Evolutionary conservation across 2,797 vertebrate species (phyloP).

Genomic region (Xyrichtys novacula): DNA sequence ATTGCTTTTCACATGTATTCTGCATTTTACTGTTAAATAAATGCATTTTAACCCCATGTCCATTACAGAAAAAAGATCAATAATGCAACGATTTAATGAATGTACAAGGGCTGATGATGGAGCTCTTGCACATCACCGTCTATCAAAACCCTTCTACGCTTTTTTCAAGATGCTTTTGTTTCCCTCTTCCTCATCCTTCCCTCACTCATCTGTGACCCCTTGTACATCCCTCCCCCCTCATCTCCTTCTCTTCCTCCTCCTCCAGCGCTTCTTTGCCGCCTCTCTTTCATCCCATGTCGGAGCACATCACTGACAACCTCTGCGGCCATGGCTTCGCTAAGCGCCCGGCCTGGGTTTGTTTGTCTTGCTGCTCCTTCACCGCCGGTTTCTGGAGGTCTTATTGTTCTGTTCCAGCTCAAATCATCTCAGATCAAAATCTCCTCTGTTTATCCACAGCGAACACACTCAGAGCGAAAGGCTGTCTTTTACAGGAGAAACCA

Average conservation of each 20-base stretch:
- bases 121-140: constrained; percentile 7
- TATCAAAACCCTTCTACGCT: constrained; percentile 10
- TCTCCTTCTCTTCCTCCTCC: constrained; percentile 3
- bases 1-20: background rate
- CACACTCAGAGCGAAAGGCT: constrained; percentile 56
- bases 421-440: constrained; percentile 58
- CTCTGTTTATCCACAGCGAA: constrained; percentile 67
- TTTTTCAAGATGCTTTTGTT: background rate
- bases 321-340: constrained; percentile 43
- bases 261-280: constrained; percentile 15
- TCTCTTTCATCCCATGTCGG: constrained; percentile 60
- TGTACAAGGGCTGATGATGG: background rate
- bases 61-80: background rate
- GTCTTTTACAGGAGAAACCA: constrained; percentile 65
- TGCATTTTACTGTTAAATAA: background rate
- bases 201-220: constrained; percentile 7
- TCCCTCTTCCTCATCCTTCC: constrained; percentile 10
- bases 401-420: constrained; percentile 70
- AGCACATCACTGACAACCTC: constrained; percentile 54
- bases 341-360: constrained; percentile 64
- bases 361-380: constrained; percentile 58
- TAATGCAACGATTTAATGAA: background rate
- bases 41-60: background rate
- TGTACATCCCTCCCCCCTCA: background rate
- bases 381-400: constrained; percentile 61